Evolutionary conservation across 2,113 vertebrate genomes (phyloP), one percentile per base, ranked within the genome.

Genomic region (Spea bombifrons): DNA sequence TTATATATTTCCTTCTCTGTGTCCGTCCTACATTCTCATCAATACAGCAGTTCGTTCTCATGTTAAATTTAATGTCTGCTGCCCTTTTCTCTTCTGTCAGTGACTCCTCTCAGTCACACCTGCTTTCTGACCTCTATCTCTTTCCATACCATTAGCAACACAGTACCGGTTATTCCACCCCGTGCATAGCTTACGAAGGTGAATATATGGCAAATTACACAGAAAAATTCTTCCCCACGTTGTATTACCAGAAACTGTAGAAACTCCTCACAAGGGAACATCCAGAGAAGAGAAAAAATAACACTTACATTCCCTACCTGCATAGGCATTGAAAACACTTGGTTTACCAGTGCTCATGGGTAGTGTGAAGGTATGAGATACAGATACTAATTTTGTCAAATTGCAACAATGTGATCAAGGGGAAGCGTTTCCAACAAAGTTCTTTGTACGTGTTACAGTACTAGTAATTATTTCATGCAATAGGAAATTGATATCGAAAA

Each of bases 211-310:
- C 4, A 6, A 70, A 48, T 47, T 2, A 70, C 12, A 49, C 67
- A 70, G 15, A 16, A 49, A 70, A 17, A n/a, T 16, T 8, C 67
- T 48, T 70, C 13, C 30, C 46, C 15, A 15, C n/a, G n/a, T 70
- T 48, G 13, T 15, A n/a, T 70, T 70, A 7, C 67, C 46, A 70
- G 48, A 70, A 70, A 52, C 47, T 10, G 47, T 5, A 70, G 67
- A 70, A 49, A 45, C 8, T 4, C 17, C 47, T 50, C 47, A 70
- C 7, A 16, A 7, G 5, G 30, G 61, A 30, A 64, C 61, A 30
- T 17, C 0, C 15, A 10, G 55, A 13, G 4, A 59, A 59, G 55
- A 13, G 15, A 59, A 5, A 64, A 7, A 64, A 17, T 64, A 64
- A 64, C 61, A 30, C 61, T 9, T 13, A 17, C 3, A 9, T 17